Evolutionary conservation across 2,113 vertebrate species (phyloP), one percentile per base, ranked within the genome.

Genomic region (Nycticorax nycticorax): DNA sequence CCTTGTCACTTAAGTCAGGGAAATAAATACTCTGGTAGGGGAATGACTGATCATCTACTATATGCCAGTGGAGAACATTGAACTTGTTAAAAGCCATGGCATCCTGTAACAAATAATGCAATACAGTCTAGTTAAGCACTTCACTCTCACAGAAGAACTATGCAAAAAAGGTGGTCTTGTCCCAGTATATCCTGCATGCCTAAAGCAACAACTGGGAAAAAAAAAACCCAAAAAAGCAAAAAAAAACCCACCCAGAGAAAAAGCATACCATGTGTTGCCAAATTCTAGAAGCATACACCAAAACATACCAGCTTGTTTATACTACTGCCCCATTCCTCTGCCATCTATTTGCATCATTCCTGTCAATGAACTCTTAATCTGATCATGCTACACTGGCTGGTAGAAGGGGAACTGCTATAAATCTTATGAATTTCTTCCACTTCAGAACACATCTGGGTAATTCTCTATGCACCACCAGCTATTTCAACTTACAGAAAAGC

Each of bases 11-110:
- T 89, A 99, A 97, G 47, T 99, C 97, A 9, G 99, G 99, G 95
- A 99, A 99, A 21, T 96, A 96, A 26, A 69, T 83, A 90, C 99
- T 99, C 96, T 99, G 96, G 90, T 99, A 99, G 9, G 99, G 99
- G 96, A 99, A 99, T 35, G 99, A 99, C 11, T 77, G 97, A 80
- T 99, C 99, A 32, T 99, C 99, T 45, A 99, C 99, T 72, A 99
- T 98, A 95, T 99, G 99, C 99, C 99, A 99, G 97, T 99, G 99
- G 72, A 99, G 98, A 75, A 99, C 99, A 63, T 99, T 99, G 66
- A 99, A 98, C 93, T 99, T 99, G 97, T 99, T 99, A 97, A 99
- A 99, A 57, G 99, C 98, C 99, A 99, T 99, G 21, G 98, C 98
- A 97, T 99, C 99, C 99, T 99, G 98, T 43, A 93, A 96, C 20